Evolutionary conservation across 2,113 vertebrate genomes (phyloP).

Genomic region (Hirundichthys speculiger): DNA sequence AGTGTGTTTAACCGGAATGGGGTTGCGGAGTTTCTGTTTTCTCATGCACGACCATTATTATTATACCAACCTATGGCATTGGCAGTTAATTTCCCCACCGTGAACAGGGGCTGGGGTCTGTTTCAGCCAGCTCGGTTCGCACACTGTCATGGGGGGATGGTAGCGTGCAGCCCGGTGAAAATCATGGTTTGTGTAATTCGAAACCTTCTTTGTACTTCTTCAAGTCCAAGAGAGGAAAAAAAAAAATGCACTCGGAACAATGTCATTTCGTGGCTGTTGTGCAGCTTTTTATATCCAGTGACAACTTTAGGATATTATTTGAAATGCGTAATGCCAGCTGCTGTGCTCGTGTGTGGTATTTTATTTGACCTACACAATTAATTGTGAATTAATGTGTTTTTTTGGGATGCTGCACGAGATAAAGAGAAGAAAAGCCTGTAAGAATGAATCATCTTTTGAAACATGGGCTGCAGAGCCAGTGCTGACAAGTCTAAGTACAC

Average conservation of each 20-base stretch:
- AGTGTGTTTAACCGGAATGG: background rate
- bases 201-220: constrained; percentile 77
- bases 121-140: constrained; percentile 68
- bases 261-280: constrained; percentile 6
- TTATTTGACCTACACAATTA: background rate
- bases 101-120: constrained; percentile 60
- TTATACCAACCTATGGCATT: constrained; percentile 18
- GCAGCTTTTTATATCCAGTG: background rate
- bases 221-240: constrained; percentile 37
- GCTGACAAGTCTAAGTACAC: constrained; percentile 18
- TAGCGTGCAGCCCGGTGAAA: constrained; percentile 66
- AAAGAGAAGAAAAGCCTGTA: constrained; percentile 8
- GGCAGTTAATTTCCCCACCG: constrained; percentile 53
- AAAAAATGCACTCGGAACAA: constrained; percentile 26
- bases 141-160: constrained; percentile 74
- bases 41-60: background rate
- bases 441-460: constrained; percentile 38
- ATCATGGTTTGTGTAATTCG: constrained; percentile 78
- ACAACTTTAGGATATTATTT: constrained; percentile 15
- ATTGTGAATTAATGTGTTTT: background rate
- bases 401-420: background rate
- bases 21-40: constrained; percentile 22
- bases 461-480: constrained; percentile 31
- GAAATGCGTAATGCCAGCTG: constrained; percentile 8
- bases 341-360: background rate